Base-by-base conservation (phyloP, 2,113 vertebrate species). In the Upupa epops region DNA sequence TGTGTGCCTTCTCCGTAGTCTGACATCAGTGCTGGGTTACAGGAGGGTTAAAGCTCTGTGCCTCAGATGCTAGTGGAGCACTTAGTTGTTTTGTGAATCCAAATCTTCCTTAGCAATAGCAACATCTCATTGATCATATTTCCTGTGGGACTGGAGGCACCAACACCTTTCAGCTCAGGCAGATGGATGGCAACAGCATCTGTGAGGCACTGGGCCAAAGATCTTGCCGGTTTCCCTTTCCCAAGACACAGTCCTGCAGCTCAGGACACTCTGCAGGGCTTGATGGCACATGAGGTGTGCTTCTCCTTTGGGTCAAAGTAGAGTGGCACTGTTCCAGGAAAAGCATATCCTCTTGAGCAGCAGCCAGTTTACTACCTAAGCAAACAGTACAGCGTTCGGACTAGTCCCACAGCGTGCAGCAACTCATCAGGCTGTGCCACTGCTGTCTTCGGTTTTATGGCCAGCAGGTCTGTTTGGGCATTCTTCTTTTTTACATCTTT, bases 361-460 rank as follows among this genome's bases (percentile, higher is more conserved):
- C 58, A 68, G 79, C 56, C 88, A 83, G 7, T 25, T 90, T 31
- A 24, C 71, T 32, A 9, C 59, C 16, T 71, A 17, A 60, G 58
- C 45, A 90, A 86, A 93, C 46, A 94, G 29, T 18, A 45, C 65
- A 5, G 69, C 1, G 0, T 32, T 86, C 0, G 4, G 13, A 36
- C 26, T 40, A 34, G 11, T 52, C 49, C 49, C n/a, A 11, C 45
- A 36, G 60, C 2, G 1, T 12, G 28, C 17, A 60, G 54, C 46
- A 81, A 46, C 31, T 59, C 51, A 36, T 40, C 56, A 42, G 48
- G 26, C 64, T 64, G 61, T 65, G 51, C 49, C 5, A 5, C 6
- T 61, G 15, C n/a, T 66, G 9, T 51, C 63, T 91, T 83, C 48
- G 45, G 22, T 15, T 94, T 90, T 75, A 77, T 45, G 13, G 66